Evolutionary conservation across 2,113 vertebrate genomes (phyloP).

Genomic region (Butorides virescens): DNA sequence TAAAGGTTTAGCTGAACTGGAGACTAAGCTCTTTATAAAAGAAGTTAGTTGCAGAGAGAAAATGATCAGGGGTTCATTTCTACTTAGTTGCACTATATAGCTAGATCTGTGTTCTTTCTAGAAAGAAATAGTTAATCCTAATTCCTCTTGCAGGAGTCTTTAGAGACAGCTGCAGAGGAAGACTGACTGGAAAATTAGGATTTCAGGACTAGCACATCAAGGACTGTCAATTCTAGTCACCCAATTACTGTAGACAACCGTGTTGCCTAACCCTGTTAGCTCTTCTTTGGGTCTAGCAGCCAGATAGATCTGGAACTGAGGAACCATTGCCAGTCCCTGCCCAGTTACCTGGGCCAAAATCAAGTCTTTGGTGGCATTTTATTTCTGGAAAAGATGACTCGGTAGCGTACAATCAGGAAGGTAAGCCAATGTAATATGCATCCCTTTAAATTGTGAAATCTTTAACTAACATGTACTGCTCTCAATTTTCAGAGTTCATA

Average conservation of each 20-base stretch:
- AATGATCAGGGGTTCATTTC: slow-evolving; percentile 10
- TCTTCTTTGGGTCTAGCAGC: background rate
- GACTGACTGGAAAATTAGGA: background rate
- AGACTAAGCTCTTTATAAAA: slow-evolving; percentile 20
- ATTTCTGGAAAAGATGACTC: background rate
- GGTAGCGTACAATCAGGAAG: background rate
- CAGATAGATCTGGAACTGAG: background rate
- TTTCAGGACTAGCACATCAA: background rate
- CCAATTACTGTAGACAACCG: background rate
- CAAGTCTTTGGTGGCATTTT: background rate
- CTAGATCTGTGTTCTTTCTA: slow-evolving; percentile 1
- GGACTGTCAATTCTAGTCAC: background rate
- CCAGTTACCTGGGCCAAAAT: background rate
- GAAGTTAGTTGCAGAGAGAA: slow-evolving; percentile 26
- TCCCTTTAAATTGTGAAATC: background rate
- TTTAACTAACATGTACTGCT: background rate
- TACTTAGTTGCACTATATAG: background rate
- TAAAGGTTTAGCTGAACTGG: slow-evolving; percentile 44
- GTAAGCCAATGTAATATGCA: background rate
- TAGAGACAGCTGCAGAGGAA: slow-evolving; percentile 5
- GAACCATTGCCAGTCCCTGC: background rate
- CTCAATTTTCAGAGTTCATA: background rate
- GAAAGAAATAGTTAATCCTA: slow-evolving; percentile 36
- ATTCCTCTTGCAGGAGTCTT: background rate
- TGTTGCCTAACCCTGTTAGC: background rate